These are phyloP conservation scores for Micropoecilia bifurca DNA, from an alignment of 2,797 vertebrate genomes.

Conservation along the genomic window DNA sequence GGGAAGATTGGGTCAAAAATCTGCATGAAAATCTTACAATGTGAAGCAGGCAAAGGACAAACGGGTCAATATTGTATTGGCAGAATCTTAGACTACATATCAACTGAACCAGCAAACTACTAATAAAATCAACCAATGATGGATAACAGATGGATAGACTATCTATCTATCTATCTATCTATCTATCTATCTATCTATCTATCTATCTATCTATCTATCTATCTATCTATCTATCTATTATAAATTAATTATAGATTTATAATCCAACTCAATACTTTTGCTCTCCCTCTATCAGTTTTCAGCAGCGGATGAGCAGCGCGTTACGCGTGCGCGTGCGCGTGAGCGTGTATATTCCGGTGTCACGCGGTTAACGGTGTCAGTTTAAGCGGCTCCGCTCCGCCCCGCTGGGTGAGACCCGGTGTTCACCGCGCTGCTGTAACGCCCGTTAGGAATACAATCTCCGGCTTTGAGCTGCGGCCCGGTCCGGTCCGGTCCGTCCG, in stretches of 20 bases:
- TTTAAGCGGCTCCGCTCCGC: slow-evolving; percentile 62
- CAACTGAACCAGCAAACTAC: too few species aligned
- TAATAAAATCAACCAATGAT: too few species aligned
- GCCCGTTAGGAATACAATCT: slow-evolving; percentile 45
- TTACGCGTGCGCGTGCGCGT: background rate
- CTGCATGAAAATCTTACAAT: too few species aligned
- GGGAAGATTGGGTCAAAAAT: too few species aligned
- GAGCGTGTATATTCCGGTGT: slow-evolving; percentile 37
- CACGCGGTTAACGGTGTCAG: slow-evolving; percentile 72
- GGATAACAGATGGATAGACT: background rate
- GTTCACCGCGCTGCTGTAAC: slow-evolving; percentile 57
- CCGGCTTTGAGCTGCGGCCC: slow-evolving; percentile 39
- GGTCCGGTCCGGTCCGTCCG: slow-evolving; percentile 18
- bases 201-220: too few species aligned
- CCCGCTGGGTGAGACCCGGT: slow-evolving; percentile 58
- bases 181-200: background rate
- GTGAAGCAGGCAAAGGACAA: too few species aligned
- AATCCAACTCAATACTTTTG: background rate
- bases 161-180: slow-evolving; percentile 16
- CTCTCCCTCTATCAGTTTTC: background rate
- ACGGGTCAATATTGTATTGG: too few species aligned
- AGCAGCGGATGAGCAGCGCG: background rate
- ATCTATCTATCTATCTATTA: background rate
- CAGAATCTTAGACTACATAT: too few species aligned
- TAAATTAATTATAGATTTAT: background rate